These are phyloP conservation scores for Hemiscyllium ocellatum DNA, from an alignment of 2,113 vertebrate species.

Conservation along the genomic window DNA sequence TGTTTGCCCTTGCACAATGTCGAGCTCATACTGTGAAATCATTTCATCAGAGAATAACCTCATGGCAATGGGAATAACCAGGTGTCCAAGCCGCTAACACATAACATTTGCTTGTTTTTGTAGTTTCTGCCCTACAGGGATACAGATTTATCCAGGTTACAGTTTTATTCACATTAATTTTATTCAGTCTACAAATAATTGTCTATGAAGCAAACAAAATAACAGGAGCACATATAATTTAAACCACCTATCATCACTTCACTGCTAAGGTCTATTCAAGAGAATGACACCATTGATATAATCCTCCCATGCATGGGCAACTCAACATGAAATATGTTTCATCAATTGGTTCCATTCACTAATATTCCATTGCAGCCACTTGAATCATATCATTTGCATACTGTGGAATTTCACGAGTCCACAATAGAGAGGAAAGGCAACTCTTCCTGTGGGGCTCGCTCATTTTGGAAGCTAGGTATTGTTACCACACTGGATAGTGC, in stretches of 20 bases:
- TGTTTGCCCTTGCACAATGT: constrained; percentile 44
- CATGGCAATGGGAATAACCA: constrained; percentile 45
- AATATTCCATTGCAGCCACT: not conserved
- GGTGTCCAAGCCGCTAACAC: constrained; percentile 45
- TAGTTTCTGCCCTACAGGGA: constrained; percentile 44
- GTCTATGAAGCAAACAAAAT: not conserved
- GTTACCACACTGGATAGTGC: not conserved
- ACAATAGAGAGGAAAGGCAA: not conserved
- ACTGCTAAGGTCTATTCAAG: not conserved
- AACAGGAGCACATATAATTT: not conserved
- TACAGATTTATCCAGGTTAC: not conserved
- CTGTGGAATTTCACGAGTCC: not conserved
- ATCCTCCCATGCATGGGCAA: not conserved
- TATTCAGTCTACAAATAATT: not conserved
- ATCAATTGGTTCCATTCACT: not conserved
- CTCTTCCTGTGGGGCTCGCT: not conserved
- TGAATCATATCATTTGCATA: not conserved
- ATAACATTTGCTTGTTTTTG: constrained; percentile 43
- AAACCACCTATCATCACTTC: not conserved
- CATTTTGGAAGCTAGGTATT: not conserved
- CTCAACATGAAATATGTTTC: not conserved
- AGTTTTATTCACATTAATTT: not conserved
- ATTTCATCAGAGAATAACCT: constrained; percentile 45
- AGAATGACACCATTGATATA: not conserved
- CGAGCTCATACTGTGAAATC: constrained; percentile 49